Base-by-base conservation (phyloP, 1,140 invertebrate genomes). In the Leptinotarsa texana region DNA sequence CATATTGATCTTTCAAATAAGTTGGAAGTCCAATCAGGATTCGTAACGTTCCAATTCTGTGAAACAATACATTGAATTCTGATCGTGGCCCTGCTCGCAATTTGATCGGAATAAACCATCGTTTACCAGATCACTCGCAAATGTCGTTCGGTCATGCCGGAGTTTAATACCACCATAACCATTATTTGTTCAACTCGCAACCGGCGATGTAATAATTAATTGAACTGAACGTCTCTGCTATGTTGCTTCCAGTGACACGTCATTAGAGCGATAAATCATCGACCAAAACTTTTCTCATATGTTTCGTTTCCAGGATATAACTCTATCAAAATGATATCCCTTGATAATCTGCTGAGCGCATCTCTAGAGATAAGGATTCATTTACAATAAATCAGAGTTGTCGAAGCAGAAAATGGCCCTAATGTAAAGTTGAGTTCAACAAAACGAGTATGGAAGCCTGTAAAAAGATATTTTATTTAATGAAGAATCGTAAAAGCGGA, bases 281-380 rank as follows among this genome's bases (percentile, higher is more conserved):
- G 51, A 18, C 15, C 6, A n/a, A 57, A 57, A 57, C 51, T 57
- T 57, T 57, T 57, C 51, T 57, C 51, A 57, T 57, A 57, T 57
- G 51, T 57, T 15, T 57, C n/a, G 3, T 4, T 4, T 17, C 51
- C n/a, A 18, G 51, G 51, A 18, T 6, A n/a, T 57, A 57, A 57
- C 51, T 42, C 17, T n/a, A 57, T 57, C 4, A 57, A 57, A 57
- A 57, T n/a, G 3, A 57, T 57, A 57, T 57, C 51, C 51, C 51
- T 18, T 17, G 51, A 57, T 57, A 57, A 57, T 57, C 17, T 15
- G 17, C 17, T 57, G 6, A n/a, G 17, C 51, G 15, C 51, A 8
- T 57, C 51, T 57, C 51, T 18, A 57, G 51, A 57, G 51, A 57
- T 57, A 57, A 57, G n/a, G 51, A 57, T 57, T 57, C 51, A 57